Evolutionary conservation across 2,797 vertebrate species (phyloP), one percentile per base, ranked within the genome.

Genomic region (Allobates femoralis): DNA sequence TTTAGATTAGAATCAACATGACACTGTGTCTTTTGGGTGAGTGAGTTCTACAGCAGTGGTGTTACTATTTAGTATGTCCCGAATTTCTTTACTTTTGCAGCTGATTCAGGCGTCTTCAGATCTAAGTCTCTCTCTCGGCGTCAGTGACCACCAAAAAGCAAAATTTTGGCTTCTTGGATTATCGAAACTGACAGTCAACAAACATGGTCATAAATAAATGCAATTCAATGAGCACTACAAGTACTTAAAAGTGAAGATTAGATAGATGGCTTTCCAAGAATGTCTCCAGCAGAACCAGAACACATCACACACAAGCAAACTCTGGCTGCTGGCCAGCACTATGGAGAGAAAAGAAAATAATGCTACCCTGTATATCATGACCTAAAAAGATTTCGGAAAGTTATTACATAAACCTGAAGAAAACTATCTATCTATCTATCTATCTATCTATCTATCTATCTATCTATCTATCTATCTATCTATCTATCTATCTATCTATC

Each of bases 201-300:
- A 76, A 58, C 10, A 78, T 78, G 55, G 19, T 78, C 30, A 56
- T 77, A 77, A 77, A 77, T 51, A 77, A 79, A n/a, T 50, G 16
- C 41, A 67, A 62, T 81, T 28, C 62, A 66, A 41, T 66, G 60
- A 53, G 19, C 26, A 50, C 50, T 64, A 32, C 19, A 67, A 50
- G 12, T 21, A 34, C 30, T 56, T 56, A 34, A 56, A 82, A 71
- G 50, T 71, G 69, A 56, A 69, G 19, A 55, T 30, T 34, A 82
- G 30, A 71, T 53, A 56, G 80, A 82, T 82, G 50, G 26, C 28
- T 37, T 73, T 82, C 80, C 80, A 81, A 69, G 64, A 67, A 81
- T 5, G 37, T 53, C 50, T 81, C 58, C 26, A 26, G 60, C 28
- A 51, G 41, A 67, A n/a, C 12, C 8, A 15, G 75, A 21, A 21